Evolutionary conservation across 2,113 vertebrate genomes (phyloP).

Genomic region (Euleptes europaea): DNA sequence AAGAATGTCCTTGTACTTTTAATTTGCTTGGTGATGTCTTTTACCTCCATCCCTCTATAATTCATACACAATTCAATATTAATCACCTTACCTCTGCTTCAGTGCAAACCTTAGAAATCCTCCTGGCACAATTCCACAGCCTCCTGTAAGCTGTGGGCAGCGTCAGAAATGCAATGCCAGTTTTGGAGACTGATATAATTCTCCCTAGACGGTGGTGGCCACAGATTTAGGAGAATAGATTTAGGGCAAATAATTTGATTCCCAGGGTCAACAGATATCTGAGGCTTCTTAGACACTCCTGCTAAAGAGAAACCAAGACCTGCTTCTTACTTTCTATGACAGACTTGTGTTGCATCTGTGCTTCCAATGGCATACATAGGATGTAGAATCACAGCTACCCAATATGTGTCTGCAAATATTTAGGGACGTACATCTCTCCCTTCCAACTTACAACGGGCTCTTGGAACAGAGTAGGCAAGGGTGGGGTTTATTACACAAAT

Average conservation of each 20-base stretch:
- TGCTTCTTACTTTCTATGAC: not conserved
- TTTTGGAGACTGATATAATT: not conserved
- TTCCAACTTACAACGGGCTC: not conserved
- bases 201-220: not conserved
- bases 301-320: rapidly evolving
- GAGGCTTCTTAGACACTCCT: slow-evolving; percentile 11
- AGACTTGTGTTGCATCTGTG: not conserved
- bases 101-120: not conserved
- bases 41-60: not conserved
- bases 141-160: not conserved
- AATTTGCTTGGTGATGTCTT: not conserved
- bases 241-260: slow-evolving; percentile 22
- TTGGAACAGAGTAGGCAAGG: not conserved
- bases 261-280: not conserved
- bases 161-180: not conserved
- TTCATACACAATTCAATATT: not conserved
- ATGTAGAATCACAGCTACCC: rapidly evolving
- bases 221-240: not conserved
- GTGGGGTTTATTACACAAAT: slow-evolving; percentile 17
- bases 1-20: not conserved
- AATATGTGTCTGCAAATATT: not conserved
- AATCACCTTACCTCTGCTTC: not conserved
- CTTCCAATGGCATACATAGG: not conserved
- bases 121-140: rapidly evolving
- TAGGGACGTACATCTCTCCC: not conserved